Base-by-base conservation (phyloP, 2,797 vertebrate genomes). In the Sebastes iracundus region DNA sequence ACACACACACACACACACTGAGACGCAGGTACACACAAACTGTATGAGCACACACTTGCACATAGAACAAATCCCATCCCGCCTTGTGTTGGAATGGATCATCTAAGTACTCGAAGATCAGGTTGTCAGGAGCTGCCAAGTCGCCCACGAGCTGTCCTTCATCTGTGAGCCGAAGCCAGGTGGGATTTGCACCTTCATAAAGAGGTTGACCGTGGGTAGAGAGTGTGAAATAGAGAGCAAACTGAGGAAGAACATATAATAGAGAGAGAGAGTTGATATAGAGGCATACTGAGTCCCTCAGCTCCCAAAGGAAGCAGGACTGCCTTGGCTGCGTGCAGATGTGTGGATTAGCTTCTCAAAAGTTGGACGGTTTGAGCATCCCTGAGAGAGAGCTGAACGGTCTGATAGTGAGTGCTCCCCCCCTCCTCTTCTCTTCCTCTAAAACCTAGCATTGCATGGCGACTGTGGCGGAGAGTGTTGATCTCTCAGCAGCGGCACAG, bases 131-230 rank as follows among this genome's bases (percentile, higher is more conserved):
- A 76, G 65, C 77, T 81, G 84, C 86, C 88, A 82, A 82, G 66
- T 83, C 55, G 23, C 83, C 90, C 72, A 72, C 76, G 13, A 78
- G 76, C 77, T 77, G 67, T 80, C 80, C 80, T 83, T 89, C 80
- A 89, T 82, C 81, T 86, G 22, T 76, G 84, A 86, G 75, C 77
- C 64, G 69, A 55, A 83, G 74, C 84, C 83, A 83, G 72, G 60
- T 28, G 56, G 89, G 92, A 91, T 93, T 93, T 90, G 60, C 70
- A 81, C 88, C 79, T 88, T 87, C 76, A 78, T 72, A 80, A 49
- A 69, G 66, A 80, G 82, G 77, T 78, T 77, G 79, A 72, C 82
- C 23, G 22, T 74, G 55, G 80, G 68, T 49, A 82, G 71, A 80
- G 62, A 56, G 52, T 20, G 33, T 83, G 72, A 72, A 71, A 75